Conservation (phyloP, 2,113 vertebrate species). For the Pelobates fuscus region DNA sequence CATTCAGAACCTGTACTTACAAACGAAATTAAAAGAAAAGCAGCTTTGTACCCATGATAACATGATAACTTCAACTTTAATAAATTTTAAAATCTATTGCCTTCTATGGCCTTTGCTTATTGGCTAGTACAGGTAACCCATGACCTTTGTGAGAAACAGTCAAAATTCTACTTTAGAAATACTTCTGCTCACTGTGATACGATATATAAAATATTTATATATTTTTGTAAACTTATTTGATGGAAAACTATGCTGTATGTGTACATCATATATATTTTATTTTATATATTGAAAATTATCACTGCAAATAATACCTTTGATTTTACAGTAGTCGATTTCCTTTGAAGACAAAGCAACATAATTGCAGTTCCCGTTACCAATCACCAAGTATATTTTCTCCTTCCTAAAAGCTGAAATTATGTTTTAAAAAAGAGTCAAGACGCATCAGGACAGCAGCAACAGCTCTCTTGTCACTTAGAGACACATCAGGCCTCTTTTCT, state of each 20-base stretch:
- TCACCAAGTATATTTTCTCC: slow-evolving; percentile 22
- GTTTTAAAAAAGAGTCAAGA: slow-evolving; percentile 25
- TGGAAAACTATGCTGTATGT: not conserved
- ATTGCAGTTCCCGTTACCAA: slow-evolving; percentile 12
- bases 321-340: slow-evolving; percentile 25
- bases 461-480: slow-evolving; percentile 36
- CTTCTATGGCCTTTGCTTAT: too few relatives aligned
- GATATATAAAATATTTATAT: too few relatives aligned
- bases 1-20: too few relatives aligned
- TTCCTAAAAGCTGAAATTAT: slow-evolving; percentile 36
- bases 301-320: slow-evolving; percentile 16
- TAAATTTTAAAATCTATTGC: too few relatives aligned
- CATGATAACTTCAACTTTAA: too few relatives aligned
- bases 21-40: too few relatives aligned
- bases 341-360: slow-evolving; percentile 23
- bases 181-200: too few relatives aligned
- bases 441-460: slow-evolving; percentile 22
- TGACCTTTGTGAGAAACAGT: too few relatives aligned
- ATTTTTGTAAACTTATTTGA: too few relatives aligned
- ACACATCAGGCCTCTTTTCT: slow-evolving; percentile 29
- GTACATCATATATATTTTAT: not conserved
- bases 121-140: too few relatives aligned
- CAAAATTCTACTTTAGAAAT: too few relatives aligned
- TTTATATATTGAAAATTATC: not conserved
- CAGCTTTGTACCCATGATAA: too few relatives aligned